Evolutionary conservation across 1,140 invertebrate genomes (phyloP), one percentile per base, ranked within the genome.

Genomic region (Hetaerina americana): DNA sequence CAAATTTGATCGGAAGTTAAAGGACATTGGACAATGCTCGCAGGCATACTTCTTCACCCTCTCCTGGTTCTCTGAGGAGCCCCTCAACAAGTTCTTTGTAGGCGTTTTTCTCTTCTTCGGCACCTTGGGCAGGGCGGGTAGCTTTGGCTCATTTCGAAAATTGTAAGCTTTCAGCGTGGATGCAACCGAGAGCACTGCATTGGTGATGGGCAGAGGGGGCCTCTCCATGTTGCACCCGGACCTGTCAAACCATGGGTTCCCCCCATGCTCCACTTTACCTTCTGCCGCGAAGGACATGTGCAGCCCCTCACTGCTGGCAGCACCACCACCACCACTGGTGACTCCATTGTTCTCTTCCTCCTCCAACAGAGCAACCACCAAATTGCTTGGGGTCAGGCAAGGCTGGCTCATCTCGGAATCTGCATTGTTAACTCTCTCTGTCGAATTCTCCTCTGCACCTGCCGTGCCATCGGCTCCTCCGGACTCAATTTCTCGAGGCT

Each of bases 1-100:
- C 29, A 79, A 72, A 70, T 79, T 73, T 18, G 66, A 69, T 8
- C n/a, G 27, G 26, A 75, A 73, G 69, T 75, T 76, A 71, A 78
- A 77, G 18, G 72, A 70, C 31, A 74, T 74, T 22, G 73, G 77
- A 74, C 86, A 85, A 27, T 85, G 77, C 49, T 77, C 72, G 72
- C 76, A 75, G 26, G 71, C 24, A 69, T 74, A 72, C 10, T 57
- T 57, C 22, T 57, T 57, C 15, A 57, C 40, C 10, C 10, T 2
- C 15, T 57, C 40, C 10, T 12, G 22, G 40, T 57, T 57, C 22
- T 57, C 40, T n/a, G n/a, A n/a, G n/a, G n/a, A n/a, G n/a, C n/a
- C n/a, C n/a, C n/a, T n/a, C n/a, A n/a, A n/a, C n/a, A n/a, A n/a
- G n/a, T n/a, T n/a, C n/a, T n/a, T n/a, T n/a, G n/a, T n/a, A 3